A percentile compares a stretch with the other conserved stretches of the same genome.
These are phyloP conservation scores for Agapetus fuscipes DNA, from an alignment of 2,888 invertebrate genomes.

Conservation along the genomic window DNA sequence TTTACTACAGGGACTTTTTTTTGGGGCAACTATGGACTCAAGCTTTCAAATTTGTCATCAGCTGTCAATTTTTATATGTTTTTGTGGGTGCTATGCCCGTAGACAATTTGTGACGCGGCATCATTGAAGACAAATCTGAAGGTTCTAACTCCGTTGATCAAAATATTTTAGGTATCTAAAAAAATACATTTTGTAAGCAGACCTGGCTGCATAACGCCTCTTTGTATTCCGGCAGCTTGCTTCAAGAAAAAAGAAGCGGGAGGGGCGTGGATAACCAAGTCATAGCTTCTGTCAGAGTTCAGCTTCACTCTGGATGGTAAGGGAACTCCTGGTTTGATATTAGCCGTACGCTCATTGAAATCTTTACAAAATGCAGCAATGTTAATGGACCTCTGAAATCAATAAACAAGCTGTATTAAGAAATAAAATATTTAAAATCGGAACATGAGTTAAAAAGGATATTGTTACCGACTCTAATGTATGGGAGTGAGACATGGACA, in stretches of 20 bases:
- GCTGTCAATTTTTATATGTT: too few species aligned
- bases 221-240: conserved; percentile 87
- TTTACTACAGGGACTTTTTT: too few species aligned
- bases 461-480: too few species aligned
- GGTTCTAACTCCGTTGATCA: conserved; percentile 2
- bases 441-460: not conserved
- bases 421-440: not conserved
- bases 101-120: too few species aligned
- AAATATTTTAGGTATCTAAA: not conserved
- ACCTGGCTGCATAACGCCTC: conserved; percentile 64
- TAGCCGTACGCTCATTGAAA: conserved; percentile 86
- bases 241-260: conserved; percentile 83
- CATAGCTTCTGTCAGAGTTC: conserved; percentile 77
- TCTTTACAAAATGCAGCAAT: conserved; percentile 96
- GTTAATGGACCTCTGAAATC: conserved; percentile 81
- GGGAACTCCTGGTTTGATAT: conserved; percentile 84
- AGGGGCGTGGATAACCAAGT: conserved; percentile 75
- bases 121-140: not conserved
- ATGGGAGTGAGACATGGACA: conserved; percentile 4
- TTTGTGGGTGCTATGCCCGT: too few species aligned
- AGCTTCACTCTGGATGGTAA: conserved; percentile 73
- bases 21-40: too few species aligned
- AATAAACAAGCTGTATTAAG: conserved; percentile 11
- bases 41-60: too few species aligned
- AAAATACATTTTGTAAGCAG: too few species aligned